Percentiles rank a stretch among this genome's conserved stretches.
Conservation (phyloP, 2,797 vertebrate species). For the Urosaurus nigricauda region DNA sequence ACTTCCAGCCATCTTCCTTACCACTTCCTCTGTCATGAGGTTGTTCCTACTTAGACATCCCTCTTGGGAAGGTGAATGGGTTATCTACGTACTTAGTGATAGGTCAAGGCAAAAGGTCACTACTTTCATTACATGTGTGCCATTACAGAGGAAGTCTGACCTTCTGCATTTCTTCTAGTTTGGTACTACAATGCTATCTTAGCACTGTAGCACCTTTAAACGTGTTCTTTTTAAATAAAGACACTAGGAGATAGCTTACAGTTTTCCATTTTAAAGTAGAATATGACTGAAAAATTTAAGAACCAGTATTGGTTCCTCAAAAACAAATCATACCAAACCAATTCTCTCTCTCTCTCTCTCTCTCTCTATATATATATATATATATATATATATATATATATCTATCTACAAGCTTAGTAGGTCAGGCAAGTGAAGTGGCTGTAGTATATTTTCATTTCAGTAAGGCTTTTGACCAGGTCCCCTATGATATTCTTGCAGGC, state of each 20-base stretch:
- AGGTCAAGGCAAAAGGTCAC: neutral
- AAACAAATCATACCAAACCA: too few species aligned
- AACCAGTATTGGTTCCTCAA: too few species aligned
- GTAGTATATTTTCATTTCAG: too few species aligned
- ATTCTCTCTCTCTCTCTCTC: too few species aligned
- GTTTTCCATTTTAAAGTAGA: neutral
- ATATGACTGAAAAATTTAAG: neutral
- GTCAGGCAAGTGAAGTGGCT: too few species aligned
- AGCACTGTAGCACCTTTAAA: too few species aligned
- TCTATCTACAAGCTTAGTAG: too few species aligned
- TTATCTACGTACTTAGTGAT: neutral
- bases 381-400: too few species aligned
- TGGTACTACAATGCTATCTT: neutral
- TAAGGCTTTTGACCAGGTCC: too few species aligned
- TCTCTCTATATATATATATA: too few species aligned
- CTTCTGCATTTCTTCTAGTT: too few species aligned
- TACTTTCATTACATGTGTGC: neutral
- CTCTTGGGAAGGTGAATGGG: neutral
- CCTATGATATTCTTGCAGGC: too few species aligned
- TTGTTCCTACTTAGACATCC: neutral
- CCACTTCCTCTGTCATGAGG: neutral
- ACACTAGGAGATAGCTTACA: neutral
- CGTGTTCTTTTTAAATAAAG: slow-evolving; percentile 1
- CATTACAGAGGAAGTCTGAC: neutral
- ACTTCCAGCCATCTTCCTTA: neutral